Evolutionary conservation across 2,888 invertebrate genomes (phyloP).

Genomic region (Notocelia uddmanniana): DNA sequence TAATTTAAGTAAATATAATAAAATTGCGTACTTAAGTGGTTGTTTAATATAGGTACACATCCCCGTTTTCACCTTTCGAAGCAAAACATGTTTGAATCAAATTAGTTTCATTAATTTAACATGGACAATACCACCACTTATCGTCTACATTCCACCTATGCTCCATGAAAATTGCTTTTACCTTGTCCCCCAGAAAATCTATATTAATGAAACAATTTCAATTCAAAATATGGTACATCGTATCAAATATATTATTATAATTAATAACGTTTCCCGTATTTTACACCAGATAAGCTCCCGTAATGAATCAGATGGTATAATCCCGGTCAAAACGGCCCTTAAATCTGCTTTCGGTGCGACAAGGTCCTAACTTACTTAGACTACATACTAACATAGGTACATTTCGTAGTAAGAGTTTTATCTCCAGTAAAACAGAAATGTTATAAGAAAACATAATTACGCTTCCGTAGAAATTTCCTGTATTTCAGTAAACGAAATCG

Average conservation of each 20-base stretch:
- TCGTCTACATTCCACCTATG: too few relatives aligned
- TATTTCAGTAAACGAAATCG: not conserved
- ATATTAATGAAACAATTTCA: not conserved
- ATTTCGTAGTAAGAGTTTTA: not conserved
- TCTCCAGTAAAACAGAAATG: constrained; percentile 32
- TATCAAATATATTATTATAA: constrained; percentile 22
- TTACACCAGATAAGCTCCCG: constrained; percentile 37
- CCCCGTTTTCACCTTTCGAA: too few relatives aligned
- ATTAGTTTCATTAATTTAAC: too few relatives aligned
- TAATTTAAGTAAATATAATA: too few relatives aligned
- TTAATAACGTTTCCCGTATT: constrained; percentile 37
- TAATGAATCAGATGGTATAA: constrained; percentile 44
- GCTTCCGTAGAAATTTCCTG: not conserved
- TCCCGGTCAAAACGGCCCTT: constrained; percentile 33
- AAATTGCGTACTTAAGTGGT: too few relatives aligned
- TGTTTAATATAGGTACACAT: too few relatives aligned
- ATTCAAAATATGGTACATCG: not conserved
- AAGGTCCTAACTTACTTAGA: not conserved
- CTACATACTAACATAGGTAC: not conserved
- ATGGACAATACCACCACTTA: too few relatives aligned
- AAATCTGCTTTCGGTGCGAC: not conserved
- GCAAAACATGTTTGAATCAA: too few relatives aligned
- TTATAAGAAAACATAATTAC: constrained; percentile 40
- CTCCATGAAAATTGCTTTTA: not conserved
- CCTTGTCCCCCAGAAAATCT: not conserved